Percentiles rank a stretch among this genome's conserved stretches.
phyloP scores from a whole-genome alignment of 2,888 invertebrate species.

The Tholera decimalis region DNA sequence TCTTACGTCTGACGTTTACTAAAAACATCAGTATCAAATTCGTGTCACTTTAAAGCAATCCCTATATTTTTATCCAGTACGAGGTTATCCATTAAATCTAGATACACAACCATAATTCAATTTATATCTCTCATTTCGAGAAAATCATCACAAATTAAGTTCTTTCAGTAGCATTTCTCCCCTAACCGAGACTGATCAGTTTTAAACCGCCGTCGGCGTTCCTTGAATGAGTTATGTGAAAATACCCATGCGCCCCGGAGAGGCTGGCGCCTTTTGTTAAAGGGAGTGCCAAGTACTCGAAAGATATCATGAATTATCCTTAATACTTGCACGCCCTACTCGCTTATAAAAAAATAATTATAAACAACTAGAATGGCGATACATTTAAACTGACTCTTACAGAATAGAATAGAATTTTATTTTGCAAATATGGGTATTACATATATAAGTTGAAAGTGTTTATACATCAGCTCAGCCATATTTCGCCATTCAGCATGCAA shows the following conservation, averaged over 20 bases:
- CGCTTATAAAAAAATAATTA: neutral
- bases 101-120: slow-evolving; percentile 1
- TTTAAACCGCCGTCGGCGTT: neutral
- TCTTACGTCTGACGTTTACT: neutral
- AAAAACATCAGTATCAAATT: neutral
- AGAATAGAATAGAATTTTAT: too few relatives aligned
- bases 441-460: too few relatives aligned
- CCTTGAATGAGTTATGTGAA: slow-evolving; percentile 13
- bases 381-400: neutral
- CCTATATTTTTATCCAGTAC: neutral
- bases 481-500: too few relatives aligned
- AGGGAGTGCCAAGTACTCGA: slow-evolving; percentile 33
- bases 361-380: neutral
- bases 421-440: too few relatives aligned
- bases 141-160: slow-evolving; percentile 13
- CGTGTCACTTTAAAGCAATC: neutral
- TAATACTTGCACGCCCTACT: neutral
- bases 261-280: slow-evolving; percentile 28
- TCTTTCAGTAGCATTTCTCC: neutral
- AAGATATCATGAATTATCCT: slow-evolving; percentile 31
- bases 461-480: too few relatives aligned
- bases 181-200: slow-evolving; percentile 3
- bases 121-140: neutral
- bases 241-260: slow-evolving; percentile 6
- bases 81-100: neutral